These are phyloP conservation scores for Spea hammondii DNA, from an alignment of 2,797 vertebrate genomes.

Conservation along the genomic window DNA sequence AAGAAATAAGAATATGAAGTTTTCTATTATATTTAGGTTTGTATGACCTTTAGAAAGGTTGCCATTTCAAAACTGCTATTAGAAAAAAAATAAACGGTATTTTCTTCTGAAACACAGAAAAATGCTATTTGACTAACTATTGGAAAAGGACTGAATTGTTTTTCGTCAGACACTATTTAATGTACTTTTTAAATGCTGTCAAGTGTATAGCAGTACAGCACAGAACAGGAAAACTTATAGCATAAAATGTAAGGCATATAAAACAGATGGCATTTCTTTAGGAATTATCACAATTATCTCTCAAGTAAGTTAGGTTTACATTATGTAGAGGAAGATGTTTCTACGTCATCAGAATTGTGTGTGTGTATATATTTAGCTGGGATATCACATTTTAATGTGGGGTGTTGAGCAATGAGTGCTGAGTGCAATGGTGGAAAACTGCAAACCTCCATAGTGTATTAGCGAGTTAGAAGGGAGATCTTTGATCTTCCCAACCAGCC, in stretches of 20 bases:
- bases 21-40: background rate
- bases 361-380: too few species aligned
- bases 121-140: slow-evolving; percentile 32
- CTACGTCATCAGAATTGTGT: background rate
- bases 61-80: background rate
- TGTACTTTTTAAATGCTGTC: slow-evolving; percentile 42
- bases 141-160: slow-evolving; percentile 26
- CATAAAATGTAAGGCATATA: slow-evolving; percentile 31
- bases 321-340: slow-evolving; percentile 15
- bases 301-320: slow-evolving; percentile 14
- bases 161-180: slow-evolving; percentile 35
- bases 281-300: slow-evolving; percentile 27
- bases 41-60: slow-evolving; percentile 14
- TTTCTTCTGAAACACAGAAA: slow-evolving; percentile 17
- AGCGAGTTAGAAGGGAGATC: too few species aligned
- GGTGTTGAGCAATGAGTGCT: too few species aligned
- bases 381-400: too few species aligned
- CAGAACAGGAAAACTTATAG: slow-evolving; percentile 25
- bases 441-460: too few species aligned
- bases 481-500: too few species aligned
- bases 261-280: slow-evolving; percentile 44
- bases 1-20: background rate
- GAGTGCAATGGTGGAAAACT: too few species aligned
- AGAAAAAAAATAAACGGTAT: slow-evolving; percentile 32
- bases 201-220: slow-evolving; percentile 33